Evolutionary conservation across 2,797 vertebrate species (phyloP).

Genomic region (Stomatorhinus walkeri): DNA sequence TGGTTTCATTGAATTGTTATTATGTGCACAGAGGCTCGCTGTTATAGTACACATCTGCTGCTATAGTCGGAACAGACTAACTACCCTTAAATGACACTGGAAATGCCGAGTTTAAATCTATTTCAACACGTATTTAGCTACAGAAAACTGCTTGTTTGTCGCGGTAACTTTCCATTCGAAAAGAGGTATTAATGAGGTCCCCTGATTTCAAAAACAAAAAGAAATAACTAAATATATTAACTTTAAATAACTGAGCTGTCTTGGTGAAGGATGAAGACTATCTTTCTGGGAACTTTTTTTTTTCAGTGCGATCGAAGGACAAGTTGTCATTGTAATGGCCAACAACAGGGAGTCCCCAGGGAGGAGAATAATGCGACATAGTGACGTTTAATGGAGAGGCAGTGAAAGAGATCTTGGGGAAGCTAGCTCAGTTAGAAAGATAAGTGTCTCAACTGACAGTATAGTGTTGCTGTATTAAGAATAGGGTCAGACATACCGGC

Average conservation of each 20-base stretch:
- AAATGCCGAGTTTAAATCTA: not conserved
- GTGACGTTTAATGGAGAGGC: slow-evolving; percentile 31
- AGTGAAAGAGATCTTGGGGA: slow-evolving; percentile 25
- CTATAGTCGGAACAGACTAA: not conserved
- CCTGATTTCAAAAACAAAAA: not conserved
- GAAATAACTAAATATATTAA: not conserved
- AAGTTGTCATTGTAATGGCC: slow-evolving; percentile 15
- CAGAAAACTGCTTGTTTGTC: not conserved
- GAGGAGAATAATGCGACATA: slow-evolving; percentile 32
- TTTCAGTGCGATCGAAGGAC: not conserved
- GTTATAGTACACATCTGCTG: not conserved
- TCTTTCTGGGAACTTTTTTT: not conserved
- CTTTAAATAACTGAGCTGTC: not conserved
- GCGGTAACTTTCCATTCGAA: not conserved
- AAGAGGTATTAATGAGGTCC: not conserved
- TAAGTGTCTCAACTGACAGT: slow-evolving; percentile 26
- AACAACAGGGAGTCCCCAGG: slow-evolving; percentile 32
- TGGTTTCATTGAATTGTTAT: not conserved
- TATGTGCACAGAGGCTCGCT: not conserved
- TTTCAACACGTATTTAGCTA: not conserved
- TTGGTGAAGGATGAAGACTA: not conserved
- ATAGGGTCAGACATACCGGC: slow-evolving; percentile 25
- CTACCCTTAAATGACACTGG: not conserved
- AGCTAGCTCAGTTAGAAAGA: slow-evolving; percentile 24
- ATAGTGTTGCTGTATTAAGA: slow-evolving; percentile 37